phyloP scores from a whole-genome alignment of 2,113 vertebrate species.

The Chaenogobius annularis region DNA sequence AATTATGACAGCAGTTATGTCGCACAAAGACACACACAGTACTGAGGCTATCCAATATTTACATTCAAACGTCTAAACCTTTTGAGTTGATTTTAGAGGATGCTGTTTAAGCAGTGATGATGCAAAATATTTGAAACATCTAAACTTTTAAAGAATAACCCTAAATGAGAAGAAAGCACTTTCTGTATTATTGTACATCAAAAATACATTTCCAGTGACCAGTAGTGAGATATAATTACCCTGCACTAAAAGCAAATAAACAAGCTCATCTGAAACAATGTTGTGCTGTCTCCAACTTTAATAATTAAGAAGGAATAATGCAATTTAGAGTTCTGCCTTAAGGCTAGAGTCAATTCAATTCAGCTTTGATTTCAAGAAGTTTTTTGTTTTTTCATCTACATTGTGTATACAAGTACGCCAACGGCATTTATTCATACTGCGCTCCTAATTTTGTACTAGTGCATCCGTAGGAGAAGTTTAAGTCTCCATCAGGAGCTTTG shows the following conservation, averaged over 20 bases:
- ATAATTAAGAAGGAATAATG: slow-evolving; percentile 1
- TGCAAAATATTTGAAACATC: slow-evolving; percentile 31
- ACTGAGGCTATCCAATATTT: no score
- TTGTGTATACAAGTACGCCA: not conserved
- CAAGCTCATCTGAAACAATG: not conserved
- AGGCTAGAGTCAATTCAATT: not conserved
- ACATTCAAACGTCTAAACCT: not conserved
- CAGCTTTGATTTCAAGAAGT: not conserved
- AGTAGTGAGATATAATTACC: not conserved
- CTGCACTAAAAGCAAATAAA: slow-evolving; percentile 3
- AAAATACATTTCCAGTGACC: not conserved
- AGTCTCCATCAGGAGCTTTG: no score
- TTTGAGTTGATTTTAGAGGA: not conserved
- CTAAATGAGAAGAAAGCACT: not conserved
- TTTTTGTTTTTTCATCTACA: not conserved
- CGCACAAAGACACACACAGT: no score
- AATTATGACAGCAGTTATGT: no score
- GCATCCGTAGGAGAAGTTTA: not conserved
- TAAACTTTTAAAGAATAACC: slow-evolving; percentile 8
- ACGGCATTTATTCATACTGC: not conserved
- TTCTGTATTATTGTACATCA: not conserved
- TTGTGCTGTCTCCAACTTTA: not conserved
- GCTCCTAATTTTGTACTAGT: no score
- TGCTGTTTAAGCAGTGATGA: slow-evolving; percentile 25
- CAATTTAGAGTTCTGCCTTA: not conserved